Evolutionary conservation across 1,140 invertebrate species (phyloP).

Genomic region (Schlechtendalia chinensis): DNA sequence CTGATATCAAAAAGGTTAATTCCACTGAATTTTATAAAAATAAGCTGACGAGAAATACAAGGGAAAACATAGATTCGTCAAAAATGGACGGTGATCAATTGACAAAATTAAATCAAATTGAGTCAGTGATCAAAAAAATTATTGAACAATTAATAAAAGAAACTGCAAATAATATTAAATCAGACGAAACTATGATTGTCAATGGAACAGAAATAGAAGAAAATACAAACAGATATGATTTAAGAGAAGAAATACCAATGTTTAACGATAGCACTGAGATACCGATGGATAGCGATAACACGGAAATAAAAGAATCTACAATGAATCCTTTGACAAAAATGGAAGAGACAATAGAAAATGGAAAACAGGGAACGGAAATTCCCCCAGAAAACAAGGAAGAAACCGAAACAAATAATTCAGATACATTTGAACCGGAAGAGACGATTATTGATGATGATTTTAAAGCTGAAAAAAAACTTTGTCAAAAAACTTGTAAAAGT

Average conservation of each 20-base stretch:
- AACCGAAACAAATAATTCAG: neutral
- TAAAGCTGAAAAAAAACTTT: constrained; percentile 10
- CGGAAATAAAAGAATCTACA: neutral
- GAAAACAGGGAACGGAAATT: constrained; percentile 8
- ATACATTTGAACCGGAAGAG: neutral
- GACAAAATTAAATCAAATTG: constrained; percentile 20
- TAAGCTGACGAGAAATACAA: neutral
- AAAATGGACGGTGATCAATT: constrained; percentile 4
- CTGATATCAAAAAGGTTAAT: neutral
- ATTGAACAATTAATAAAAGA: constrained; percentile 40
- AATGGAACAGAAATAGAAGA: neutral
- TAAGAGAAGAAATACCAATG: neutral
- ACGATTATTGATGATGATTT: constrained; percentile 5
- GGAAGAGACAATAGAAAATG: constrained; percentile 2
- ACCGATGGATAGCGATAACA: neutral
- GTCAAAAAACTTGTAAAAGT: constrained; percentile 35
- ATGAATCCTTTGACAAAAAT: neutral
- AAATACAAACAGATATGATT: neutral
- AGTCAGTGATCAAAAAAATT: constrained; percentile 24
- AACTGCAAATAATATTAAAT: constrained; percentile 11
- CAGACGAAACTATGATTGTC: neutral
- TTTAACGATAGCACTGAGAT: neutral
- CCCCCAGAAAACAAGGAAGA: neutral
- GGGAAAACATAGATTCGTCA: constrained; percentile 5
- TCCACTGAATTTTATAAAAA: neutral